phyloP scores from a whole-genome alignment of 2,888 invertebrate genomes.

The Pristionchus fissidentatus region DNA sequence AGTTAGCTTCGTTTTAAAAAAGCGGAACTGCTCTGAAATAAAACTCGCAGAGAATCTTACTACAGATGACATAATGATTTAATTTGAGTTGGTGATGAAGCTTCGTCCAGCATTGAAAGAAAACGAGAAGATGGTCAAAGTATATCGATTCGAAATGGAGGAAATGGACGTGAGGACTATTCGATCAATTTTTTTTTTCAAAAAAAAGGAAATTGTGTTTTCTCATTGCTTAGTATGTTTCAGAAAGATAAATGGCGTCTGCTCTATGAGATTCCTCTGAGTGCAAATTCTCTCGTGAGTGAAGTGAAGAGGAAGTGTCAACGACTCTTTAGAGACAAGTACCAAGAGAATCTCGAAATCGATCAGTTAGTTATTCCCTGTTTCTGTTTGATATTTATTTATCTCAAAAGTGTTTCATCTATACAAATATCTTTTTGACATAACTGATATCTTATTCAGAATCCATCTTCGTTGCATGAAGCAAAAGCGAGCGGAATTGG shows the following conservation, averaged over 20 bases:
- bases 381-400: neutral
- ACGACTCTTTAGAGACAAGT: constrained; percentile 61
- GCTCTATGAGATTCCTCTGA: constrained; percentile 64
- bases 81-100: constrained; percentile 57
- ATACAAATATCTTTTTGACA: neutral
- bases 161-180: constrained; percentile 55
- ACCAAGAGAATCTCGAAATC: constrained; percentile 55
- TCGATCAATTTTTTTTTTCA: too few relatives aligned
- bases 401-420: neutral
- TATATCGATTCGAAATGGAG: constrained; percentile 58
- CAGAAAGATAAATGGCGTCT: constrained; percentile 53
- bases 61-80: neutral
- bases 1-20: too few relatives aligned
- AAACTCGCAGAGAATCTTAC: neutral
- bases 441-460: neutral
- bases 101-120: constrained; percentile 62
- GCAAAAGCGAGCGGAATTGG: constrained; percentile 19
- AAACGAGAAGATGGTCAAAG: constrained; percentile 60
- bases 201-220: neutral
- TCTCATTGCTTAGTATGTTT: neutral
- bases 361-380: constrained; percentile 55
- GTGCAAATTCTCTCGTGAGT: constrained; percentile 52
- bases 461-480: constrained; percentile 45
- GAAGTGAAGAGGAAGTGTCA: constrained; percentile 63
- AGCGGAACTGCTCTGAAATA: too few relatives aligned